phyloP scores from a whole-genome alignment of 2,797 vertebrate species.

The Phoeniculus purpureus region DNA sequence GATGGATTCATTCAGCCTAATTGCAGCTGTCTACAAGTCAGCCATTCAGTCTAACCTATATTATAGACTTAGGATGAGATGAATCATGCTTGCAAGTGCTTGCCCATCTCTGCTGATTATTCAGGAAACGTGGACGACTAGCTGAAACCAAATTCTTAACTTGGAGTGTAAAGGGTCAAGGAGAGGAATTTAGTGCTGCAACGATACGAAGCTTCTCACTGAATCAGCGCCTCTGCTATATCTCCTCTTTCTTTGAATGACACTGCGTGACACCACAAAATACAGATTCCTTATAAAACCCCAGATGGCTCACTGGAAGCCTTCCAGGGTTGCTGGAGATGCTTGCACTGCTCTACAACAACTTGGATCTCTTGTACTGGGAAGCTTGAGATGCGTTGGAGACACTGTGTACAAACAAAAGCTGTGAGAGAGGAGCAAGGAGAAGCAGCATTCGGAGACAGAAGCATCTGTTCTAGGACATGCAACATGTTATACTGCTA shows the following conservation, averaged over 20 bases:
- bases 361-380: neutral
- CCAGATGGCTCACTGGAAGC: conserved; percentile 41
- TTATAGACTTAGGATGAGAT: neutral
- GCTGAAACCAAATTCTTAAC: neutral
- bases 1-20: conserved; percentile 6
- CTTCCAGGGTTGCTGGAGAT: conserved; percentile 23
- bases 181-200: conserved; percentile 31
- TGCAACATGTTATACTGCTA: neutral
- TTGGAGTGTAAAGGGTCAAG: neutral
- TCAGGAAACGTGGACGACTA: neutral
- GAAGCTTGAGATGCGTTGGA: neutral
- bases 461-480: conserved; percentile 28
- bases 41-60: neutral
- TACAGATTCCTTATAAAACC: conserved; percentile 26
- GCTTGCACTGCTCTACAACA: neutral
- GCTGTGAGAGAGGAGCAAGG: neutral
- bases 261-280: neutral
- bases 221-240: neutral
- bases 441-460: neutral
- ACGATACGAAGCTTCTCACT: neutral
- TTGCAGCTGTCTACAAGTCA: conserved; percentile 41
- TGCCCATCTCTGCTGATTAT: conserved; percentile 1
- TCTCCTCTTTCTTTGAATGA: conserved; percentile 1
- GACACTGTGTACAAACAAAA: conserved; percentile 24
- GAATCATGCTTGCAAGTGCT: conserved; percentile 1